Evolutionary conservation across 2,797 vertebrate genomes (phyloP).

Genomic region (Neostethus bicornis): DNA sequence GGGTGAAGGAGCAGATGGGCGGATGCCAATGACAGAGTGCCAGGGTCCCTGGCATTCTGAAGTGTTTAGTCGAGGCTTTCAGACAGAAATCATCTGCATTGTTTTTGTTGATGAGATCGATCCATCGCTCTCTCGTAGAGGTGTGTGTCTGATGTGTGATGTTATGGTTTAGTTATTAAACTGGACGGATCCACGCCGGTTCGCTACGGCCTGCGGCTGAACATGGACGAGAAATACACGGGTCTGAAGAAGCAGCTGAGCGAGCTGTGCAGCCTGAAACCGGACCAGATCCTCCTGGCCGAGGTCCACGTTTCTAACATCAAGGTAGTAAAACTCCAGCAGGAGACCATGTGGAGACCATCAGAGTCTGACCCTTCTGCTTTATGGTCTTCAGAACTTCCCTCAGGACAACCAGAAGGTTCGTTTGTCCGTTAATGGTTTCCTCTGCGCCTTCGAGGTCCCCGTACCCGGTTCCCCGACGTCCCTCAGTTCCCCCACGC

Average conservation of each 20-base stretch:
- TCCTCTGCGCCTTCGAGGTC: slow-evolving; percentile 95
- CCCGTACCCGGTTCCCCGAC: slow-evolving; percentile 92
- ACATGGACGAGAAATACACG: slow-evolving; percentile 98
- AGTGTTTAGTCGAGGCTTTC: too few species aligned
- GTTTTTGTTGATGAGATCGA: too few species aligned
- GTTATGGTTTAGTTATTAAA: slow-evolving; percentile 86
- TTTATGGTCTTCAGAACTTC: slow-evolving; percentile 85
- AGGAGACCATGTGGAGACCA: not conserved
- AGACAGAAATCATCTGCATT: too few species aligned
- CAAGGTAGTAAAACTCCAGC: slow-evolving; percentile 80
- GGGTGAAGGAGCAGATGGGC: too few species aligned
- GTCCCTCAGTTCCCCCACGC: slow-evolving; percentile 84
- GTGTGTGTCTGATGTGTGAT: too few species aligned
- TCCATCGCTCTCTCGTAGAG: too few species aligned
- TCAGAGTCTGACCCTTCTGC: slow-evolving; percentile 1
- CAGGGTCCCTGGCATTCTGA: too few species aligned
- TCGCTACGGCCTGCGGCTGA: slow-evolving; percentile 91
- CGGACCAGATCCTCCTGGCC: slow-evolving; percentile 95
- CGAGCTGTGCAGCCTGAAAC: slow-evolving; percentile 92
- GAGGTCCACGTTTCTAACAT: slow-evolving; percentile 97
- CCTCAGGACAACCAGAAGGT: slow-evolving; percentile 99
- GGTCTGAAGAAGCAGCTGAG: slow-evolving; percentile 97
- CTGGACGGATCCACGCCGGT: slow-evolving; percentile 94
- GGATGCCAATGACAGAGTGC: too few species aligned
- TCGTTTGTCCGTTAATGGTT: slow-evolving; percentile 90